phyloP scores from a whole-genome alignment of 2,888 invertebrate species.

The Axea sp. region DNA sequence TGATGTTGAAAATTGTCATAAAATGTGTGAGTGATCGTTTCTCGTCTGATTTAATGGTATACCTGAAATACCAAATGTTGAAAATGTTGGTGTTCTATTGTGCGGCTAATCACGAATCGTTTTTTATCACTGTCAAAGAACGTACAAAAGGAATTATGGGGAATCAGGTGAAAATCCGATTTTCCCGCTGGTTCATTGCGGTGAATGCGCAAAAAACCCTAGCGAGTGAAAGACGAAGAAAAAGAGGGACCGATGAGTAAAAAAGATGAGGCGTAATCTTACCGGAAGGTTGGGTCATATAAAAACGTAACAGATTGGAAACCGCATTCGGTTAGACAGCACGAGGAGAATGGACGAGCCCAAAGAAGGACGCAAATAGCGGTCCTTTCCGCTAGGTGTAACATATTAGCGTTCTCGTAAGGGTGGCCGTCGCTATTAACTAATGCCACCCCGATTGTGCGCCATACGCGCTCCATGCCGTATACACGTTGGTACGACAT shows the following conservation, averaged over 20 bases:
- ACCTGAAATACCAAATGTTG: conserved; percentile 25
- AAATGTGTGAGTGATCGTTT: no score
- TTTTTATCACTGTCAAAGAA: conserved; percentile 46
- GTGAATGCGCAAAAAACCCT: conserved; percentile 30
- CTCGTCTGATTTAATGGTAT: background rate
- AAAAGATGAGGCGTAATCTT: conserved; percentile 63
- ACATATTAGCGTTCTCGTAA: conserved; percentile 72
- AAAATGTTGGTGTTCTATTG: conserved; percentile 24
- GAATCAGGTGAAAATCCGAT: conserved; percentile 63
- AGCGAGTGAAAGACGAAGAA: conserved; percentile 55
- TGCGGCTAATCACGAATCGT: conserved; percentile 30
- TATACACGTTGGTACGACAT: conserved; percentile 68
- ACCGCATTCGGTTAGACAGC: conserved; percentile 76
- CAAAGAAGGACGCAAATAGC: conserved; percentile 31
- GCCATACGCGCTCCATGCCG: conserved; percentile 73
- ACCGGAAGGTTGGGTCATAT: conserved; percentile 55
- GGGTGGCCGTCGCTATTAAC: conserved; percentile 76
- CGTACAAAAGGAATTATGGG: conserved; percentile 52
- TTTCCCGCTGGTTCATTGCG: conserved; percentile 38
- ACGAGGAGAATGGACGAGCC: conserved; percentile 15
- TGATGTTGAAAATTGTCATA: no score
- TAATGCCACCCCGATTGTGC: conserved; percentile 73
- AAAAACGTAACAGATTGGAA: conserved; percentile 79
- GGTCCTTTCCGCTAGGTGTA: conserved; percentile 67
- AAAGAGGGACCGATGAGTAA: conserved; percentile 47